These are phyloP conservation scores for Crambe crambe DNA, from an alignment of 37 sponge, comb jelly and placozoan genomes.

Conservation along the genomic window DNA sequence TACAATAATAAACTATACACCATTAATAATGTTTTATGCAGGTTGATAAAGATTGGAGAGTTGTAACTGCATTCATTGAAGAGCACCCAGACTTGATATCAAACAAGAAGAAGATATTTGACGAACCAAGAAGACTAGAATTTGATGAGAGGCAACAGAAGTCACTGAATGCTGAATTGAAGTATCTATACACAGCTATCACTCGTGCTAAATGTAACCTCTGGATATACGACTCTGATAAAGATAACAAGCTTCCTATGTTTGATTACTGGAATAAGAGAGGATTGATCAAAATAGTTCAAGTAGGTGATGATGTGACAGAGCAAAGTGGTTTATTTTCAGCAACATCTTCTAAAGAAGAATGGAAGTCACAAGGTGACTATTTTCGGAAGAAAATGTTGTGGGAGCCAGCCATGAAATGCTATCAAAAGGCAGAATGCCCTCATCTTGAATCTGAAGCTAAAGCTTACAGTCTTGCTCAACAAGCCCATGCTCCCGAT, in stretches of 20 bases:
- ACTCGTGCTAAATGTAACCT: slow-evolving; percentile 75
- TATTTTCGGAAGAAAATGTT: slow-evolving; percentile 54
- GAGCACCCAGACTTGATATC: slow-evolving; percentile 3
- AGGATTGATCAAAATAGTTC: slow-evolving; percentile 36
- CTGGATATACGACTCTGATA: slow-evolving; percentile 76
- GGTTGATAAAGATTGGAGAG: slow-evolving; percentile 74
- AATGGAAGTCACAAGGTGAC: slow-evolving; percentile 78
- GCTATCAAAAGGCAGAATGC: slow-evolving; percentile 53
- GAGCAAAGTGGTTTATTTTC: slow-evolving; percentile 34
- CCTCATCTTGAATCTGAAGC: slow-evolving; percentile 35
- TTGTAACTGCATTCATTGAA: slow-evolving; percentile 32
- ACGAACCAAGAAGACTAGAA: slow-evolving; percentile 42
- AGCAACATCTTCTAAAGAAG: slow-evolving; percentile 55
- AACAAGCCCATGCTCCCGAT: slow-evolving; percentile 3
- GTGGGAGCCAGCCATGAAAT: slow-evolving; percentile 73
- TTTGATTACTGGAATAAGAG: slow-evolving; percentile 49
- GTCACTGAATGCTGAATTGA: slow-evolving; percentile 69
- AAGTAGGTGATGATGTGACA: background rate
- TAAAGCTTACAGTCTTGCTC: slow-evolving; percentile 23
- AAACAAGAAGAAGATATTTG: background rate
- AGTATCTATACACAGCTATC: slow-evolving; percentile 83
- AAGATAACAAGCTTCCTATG: slow-evolving; percentile 39
- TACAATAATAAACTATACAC: too few relatives aligned
- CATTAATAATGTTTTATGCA: too few relatives aligned
- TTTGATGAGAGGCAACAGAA: slow-evolving; percentile 67